Evolutionary conservation across 2,797 vertebrate genomes (phyloP), one percentile per base, ranked within the genome.

Genomic region (Apodemus agrarius): DNA sequence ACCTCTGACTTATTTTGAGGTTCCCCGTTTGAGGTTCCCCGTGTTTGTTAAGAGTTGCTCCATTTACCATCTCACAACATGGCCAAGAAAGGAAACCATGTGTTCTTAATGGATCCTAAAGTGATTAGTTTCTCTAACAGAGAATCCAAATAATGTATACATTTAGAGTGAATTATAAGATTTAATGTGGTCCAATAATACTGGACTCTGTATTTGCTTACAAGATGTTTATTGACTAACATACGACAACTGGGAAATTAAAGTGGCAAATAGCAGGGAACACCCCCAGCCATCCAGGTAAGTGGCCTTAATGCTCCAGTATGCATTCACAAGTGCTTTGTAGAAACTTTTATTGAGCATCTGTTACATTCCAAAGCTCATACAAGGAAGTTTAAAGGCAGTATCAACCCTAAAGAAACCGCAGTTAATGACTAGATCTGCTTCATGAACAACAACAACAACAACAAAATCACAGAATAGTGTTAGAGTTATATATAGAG

Each of bases 131-230:
- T 83, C 52, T 72, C 29, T 61, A 52, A 89, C 40, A 12, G 67
- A 22, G 10, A 88, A 63, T 76, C 54, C 46, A 75, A 92, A 69
- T 52, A 83, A 43, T 80, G 19, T 92, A 40, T 74, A 14, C 37
- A 65, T 76, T 93, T 81, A 95, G 40, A 95, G 7, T 91, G 94
- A 54, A 37, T 69, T 82, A 89, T 89, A 76, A 93, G 9, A 65
- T 10, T 87, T 91, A 63, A 54, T 78, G 8, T 89, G 34, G 6
- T 17, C 34, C 74, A 40, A 0, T 94, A 74, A 72, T 65, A 91
- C 11, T 46, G 92, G 65, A 54, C 65, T 61, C 52, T 80, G 16
- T 87, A 72, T 91, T 74, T 91, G 13, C 54, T 91, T 91, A 91
- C 54, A 91, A 89, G 82, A 19, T 94, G 46, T 3, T 61, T 69